Evolutionary conservation across 2,113 vertebrate species (phyloP).

Genomic region (Spea multiplicata): DNA sequence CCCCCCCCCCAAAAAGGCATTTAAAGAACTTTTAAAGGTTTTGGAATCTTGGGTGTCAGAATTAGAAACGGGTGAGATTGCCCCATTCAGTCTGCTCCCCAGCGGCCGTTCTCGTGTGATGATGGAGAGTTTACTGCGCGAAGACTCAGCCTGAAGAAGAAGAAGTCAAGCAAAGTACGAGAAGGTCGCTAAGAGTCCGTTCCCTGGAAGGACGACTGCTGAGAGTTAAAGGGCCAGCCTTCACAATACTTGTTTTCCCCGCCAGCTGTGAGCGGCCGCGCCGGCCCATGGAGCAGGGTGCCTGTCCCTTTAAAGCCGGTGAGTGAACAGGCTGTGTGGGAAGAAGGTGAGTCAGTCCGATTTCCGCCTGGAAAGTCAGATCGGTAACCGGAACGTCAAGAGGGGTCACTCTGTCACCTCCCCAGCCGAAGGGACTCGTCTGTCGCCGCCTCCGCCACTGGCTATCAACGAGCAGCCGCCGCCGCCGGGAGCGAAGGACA

Average conservation of each 20-base stretch:
- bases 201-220: too few species aligned
- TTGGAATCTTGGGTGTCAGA: too few species aligned
- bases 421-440: neutral
- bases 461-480: neutral
- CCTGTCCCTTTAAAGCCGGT: neutral
- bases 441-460: neutral
- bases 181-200: too few species aligned
- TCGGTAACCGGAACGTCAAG: neutral
- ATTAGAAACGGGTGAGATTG: too few species aligned
- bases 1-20: neutral
- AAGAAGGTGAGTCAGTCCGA: conserved; percentile 14
- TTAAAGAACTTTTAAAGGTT: too few species aligned
- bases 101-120: too few species aligned
- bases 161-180: too few species aligned
- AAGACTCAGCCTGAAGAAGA: too few species aligned
- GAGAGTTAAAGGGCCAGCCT: too few species aligned
- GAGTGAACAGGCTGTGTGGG: conserved; percentile 24
- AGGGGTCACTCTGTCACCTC: neutral
- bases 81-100: too few species aligned
- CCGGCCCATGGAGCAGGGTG: conserved; percentile 3
- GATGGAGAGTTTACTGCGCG: too few species aligned
- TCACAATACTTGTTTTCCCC: too few species aligned
- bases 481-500: neutral
- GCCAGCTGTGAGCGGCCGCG: neutral
- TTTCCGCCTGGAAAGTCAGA: conserved; percentile 6